Conservation (phyloP, 2,888 invertebrate genomes). For the Tipula vernalis region DNA sequence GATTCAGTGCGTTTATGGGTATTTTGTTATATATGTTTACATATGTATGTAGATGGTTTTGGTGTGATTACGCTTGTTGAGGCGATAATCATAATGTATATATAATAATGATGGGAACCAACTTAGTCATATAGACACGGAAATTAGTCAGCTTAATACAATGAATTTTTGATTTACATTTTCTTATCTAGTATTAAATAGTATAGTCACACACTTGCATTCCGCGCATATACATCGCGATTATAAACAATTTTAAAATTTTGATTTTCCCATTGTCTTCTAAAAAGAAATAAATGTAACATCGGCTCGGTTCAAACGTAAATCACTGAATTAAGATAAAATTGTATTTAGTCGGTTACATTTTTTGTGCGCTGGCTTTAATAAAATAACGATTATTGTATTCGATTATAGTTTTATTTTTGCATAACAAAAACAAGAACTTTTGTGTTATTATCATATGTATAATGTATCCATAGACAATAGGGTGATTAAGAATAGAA, state of each 20-base stretch:
- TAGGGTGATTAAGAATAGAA: slow-evolving; percentile 4
- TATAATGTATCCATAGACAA: neutral
- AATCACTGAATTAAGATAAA: neutral
- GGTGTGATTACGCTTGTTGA: neutral
- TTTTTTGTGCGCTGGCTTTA: neutral
- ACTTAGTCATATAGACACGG: neutral
- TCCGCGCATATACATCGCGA: neutral
- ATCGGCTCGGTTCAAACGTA: neutral
- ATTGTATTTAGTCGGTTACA: neutral
- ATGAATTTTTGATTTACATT: neutral
- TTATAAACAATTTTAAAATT: neutral
- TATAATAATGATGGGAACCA: neutral
- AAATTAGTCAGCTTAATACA: neutral
- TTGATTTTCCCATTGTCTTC: neutral
- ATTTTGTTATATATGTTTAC: neutral
- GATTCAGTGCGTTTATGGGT: neutral
- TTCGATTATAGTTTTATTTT: slow-evolving; percentile 4
- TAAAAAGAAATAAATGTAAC: neutral
- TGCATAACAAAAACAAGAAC: neutral
- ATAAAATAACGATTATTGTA: neutral
- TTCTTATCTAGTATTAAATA: neutral
- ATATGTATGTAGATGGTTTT: neutral
- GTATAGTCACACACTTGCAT: neutral
- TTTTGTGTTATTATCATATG: neutral
- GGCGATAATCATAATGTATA: neutral